Conservation (phyloP, 2,888 invertebrate genomes). For the Tipula confusa region DNA sequence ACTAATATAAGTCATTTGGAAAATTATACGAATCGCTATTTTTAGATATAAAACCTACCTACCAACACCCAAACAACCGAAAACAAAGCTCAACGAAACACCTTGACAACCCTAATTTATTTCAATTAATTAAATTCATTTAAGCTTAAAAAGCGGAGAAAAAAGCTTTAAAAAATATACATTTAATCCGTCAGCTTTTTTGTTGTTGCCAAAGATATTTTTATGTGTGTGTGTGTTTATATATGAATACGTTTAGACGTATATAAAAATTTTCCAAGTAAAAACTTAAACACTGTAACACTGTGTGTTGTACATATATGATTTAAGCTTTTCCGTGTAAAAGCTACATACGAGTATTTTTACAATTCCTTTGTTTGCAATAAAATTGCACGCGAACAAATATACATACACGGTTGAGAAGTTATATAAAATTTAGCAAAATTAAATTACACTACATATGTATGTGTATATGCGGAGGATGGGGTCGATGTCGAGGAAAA, state of each 20-base stretch:
- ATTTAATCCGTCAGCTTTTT: not conserved
- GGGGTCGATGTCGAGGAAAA: not conserved
- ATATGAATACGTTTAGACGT: not conserved
- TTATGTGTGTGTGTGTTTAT: not conserved
- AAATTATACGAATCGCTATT: no score
- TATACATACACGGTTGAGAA: not conserved
- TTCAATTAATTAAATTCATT: slow-evolving; percentile 3
- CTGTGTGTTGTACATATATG: not conserved
- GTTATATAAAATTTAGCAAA: not conserved
- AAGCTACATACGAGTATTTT: not conserved
- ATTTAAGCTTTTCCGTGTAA: not conserved
- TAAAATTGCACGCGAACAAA: not conserved
- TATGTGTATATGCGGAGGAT: not conserved
- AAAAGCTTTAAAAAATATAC: not conserved
- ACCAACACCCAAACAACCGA: not conserved
- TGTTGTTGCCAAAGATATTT: not conserved
- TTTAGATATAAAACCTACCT: not conserved
- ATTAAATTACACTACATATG: not conserved
- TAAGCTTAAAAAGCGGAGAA: not conserved
- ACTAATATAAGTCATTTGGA: no score
- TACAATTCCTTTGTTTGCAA: not conserved
- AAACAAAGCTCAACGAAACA: not conserved
- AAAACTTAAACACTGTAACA: not conserved
- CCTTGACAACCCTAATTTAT: slow-evolving; percentile 12
- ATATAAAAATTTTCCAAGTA: not conserved